Conservation (phyloP, 2,113 vertebrate genomes). For the Dicentrarchus labrax region DNA sequence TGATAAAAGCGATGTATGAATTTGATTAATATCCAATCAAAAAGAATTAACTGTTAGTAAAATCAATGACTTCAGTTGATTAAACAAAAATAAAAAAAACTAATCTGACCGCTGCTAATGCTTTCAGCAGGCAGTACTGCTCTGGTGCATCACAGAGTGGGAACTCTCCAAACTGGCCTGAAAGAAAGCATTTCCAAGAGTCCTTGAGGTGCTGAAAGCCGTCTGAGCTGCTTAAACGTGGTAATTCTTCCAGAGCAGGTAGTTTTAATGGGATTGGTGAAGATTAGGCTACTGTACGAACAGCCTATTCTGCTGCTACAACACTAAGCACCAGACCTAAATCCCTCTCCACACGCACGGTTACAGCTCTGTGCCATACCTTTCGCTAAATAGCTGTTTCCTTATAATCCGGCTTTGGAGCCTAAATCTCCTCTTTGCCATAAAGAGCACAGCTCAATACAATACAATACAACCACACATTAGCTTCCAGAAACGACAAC, state of each 20-base stretch:
- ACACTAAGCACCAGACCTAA: conserved; percentile 67
- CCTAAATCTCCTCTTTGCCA: conserved; percentile 54
- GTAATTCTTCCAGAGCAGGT: conserved; percentile 76
- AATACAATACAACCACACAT: conserved; percentile 11
- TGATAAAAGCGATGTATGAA: not conserved
- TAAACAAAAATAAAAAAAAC: not conserved
- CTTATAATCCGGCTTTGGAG: conserved; percentile 72
- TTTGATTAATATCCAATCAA: not conserved
- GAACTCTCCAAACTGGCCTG: conserved; percentile 48
- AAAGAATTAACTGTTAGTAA: conserved; percentile 3
- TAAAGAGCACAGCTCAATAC: conserved; percentile 37
- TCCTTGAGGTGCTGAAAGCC: conserved; percentile 59
- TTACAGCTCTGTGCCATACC: conserved; percentile 55
- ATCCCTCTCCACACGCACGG: conserved; percentile 68
- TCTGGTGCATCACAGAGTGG: conserved; percentile 27
- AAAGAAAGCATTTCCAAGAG: conserved; percentile 67
- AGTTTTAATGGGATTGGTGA: conserved; percentile 81
- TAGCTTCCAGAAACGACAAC: conserved; percentile 10
- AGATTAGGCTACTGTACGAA: conserved; percentile 79
- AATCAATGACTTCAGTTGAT: not conserved
- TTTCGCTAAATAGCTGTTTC: conserved; percentile 70
- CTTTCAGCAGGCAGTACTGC: conserved; percentile 17
- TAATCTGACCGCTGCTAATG: conserved; percentile 12
- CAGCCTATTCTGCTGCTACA: conserved; percentile 63
- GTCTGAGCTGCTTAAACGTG: conserved; percentile 73